A percentile compares a stretch with the other conserved stretches of the same genome.
Evolutionary conservation across 2,113 vertebrate genomes (phyloP).

Genomic region (Chelonoidis abingdonii): DNA sequence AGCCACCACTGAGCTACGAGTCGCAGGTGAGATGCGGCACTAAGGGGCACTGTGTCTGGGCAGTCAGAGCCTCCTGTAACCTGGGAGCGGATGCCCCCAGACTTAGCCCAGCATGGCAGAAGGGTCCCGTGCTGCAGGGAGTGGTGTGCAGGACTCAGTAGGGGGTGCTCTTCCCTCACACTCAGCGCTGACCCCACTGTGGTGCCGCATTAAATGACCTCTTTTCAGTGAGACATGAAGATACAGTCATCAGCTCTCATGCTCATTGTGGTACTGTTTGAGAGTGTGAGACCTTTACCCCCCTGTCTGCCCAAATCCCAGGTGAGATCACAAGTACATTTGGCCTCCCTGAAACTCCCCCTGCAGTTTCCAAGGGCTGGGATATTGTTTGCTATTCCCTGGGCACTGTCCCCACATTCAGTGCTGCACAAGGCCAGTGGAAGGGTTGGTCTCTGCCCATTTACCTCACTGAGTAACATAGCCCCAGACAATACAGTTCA

Average conservation of each 20-base stretch:
- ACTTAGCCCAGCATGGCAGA: background rate
- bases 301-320: too few species aligned
- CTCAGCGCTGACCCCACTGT: background rate
- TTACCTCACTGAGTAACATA: background rate
- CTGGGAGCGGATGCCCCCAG: background rate
- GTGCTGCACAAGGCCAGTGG: too few species aligned
- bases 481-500: background rate
- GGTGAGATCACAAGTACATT: too few species aligned
- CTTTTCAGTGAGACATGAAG: too few species aligned
- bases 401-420: too few species aligned
- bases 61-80: background rate
- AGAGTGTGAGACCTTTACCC: too few species aligned
- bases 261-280: too few species aligned
- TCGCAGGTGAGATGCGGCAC: background rate
- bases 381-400: too few species aligned
- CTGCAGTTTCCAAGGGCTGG: too few species aligned
- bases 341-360: too few species aligned
- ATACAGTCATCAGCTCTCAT: too few species aligned
- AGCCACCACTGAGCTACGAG: background rate
- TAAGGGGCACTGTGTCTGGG: background rate
- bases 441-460: background rate
- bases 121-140: too few species aligned
- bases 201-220: background rate
- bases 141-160: background rate
- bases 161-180: background rate